A percentile compares a stretch with the other conserved stretches of the same genome.
Conservation (phyloP, 2,113 vertebrate genomes). For the Marmota flaviventris region DNA sequence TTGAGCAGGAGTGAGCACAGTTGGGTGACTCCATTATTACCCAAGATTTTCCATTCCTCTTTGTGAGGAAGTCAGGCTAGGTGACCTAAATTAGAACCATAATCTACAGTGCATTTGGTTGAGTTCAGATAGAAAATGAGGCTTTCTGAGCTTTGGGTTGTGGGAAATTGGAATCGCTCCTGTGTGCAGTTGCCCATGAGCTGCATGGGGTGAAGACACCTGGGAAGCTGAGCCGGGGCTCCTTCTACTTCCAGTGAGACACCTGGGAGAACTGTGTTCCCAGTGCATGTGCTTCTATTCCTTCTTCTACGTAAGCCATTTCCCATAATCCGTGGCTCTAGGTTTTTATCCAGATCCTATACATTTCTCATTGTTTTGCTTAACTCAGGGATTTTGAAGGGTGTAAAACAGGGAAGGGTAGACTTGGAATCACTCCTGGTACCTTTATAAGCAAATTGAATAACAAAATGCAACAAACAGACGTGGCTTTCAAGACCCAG, state of each 20-base stretch:
- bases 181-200: too few species aligned
- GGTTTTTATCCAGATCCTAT: rapidly evolving
- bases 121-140: neutral
- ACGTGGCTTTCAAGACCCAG: neutral
- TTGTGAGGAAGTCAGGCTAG: conserved; percentile 6
- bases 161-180: neutral
- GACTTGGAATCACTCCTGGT: neutral
- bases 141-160: rapidly evolving
- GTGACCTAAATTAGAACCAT: conserved; percentile 39
- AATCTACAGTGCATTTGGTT: neutral
- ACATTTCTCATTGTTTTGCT: rapidly evolving
- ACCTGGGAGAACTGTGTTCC: rapidly evolving
- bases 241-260: too few species aligned
- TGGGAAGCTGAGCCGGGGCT: too few species aligned
- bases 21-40: neutral
- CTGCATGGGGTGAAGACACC: too few species aligned
- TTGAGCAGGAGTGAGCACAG: neutral
- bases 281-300: rapidly evolving
- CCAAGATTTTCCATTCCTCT: neutral
- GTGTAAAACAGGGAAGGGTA: rapidly evolving
- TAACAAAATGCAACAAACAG: too few species aligned
- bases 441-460: neutral
- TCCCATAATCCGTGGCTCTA: rapidly evolving
- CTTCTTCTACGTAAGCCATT: rapidly evolving
- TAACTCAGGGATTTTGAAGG: neutral